These are phyloP conservation scores for Felis chaus DNA, from an alignment of 2,113 vertebrate genomes.

Conservation along the genomic window DNA sequence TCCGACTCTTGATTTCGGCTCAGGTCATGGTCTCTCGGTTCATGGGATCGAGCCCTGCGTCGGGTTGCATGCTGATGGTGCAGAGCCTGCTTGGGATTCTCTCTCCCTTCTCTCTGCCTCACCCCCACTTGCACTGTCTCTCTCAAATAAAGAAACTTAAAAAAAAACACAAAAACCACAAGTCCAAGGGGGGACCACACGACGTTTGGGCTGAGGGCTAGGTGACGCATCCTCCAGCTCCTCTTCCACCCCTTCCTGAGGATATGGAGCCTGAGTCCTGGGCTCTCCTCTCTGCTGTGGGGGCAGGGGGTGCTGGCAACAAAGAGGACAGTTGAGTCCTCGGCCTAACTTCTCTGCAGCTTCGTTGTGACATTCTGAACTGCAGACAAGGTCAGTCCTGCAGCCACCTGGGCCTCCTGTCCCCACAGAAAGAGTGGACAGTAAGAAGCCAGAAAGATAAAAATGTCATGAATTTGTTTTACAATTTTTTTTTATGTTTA, in stretches of 20 bases:
- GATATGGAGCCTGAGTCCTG: neutral
- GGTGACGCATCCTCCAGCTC: too few species aligned
- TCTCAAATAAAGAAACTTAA: too few species aligned
- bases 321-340: neutral
- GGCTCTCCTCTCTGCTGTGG: neutral
- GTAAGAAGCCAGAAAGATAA: neutral
- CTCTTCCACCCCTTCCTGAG: neutral
- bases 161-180: too few species aligned
- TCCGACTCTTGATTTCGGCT: too few species aligned
- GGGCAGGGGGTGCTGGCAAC: neutral
- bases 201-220: neutral
- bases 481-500: too few species aligned
- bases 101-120: too few species aligned
- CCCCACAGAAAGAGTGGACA: neutral
- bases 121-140: too few species aligned
- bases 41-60: too few species aligned
- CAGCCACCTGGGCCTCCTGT: neutral
- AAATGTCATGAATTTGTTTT: too few species aligned
- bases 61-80: too few species aligned
- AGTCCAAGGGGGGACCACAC: accelerated
- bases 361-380: neutral
- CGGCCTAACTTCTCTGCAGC: neutral
- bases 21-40: too few species aligned
- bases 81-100: too few species aligned
- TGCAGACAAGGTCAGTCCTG: neutral